phyloP scores from a whole-genome alignment of 2,888 invertebrate genomes.

The Lasioglossum morio region DNA sequence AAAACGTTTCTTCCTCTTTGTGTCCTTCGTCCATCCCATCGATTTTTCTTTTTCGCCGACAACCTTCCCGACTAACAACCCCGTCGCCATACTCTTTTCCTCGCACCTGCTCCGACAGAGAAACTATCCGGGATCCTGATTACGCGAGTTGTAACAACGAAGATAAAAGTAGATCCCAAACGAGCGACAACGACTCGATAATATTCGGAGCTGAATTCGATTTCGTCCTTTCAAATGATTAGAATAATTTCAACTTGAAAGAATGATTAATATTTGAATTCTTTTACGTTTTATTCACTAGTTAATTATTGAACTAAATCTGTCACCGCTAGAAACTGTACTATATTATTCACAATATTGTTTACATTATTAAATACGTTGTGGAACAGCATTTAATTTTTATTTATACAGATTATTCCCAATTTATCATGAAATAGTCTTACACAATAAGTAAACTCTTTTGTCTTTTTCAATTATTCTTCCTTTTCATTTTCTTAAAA shows the following conservation, averaged over 20 bases:
- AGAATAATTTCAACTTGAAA: background rate
- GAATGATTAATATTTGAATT: background rate
- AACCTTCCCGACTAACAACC: constrained; percentile 13
- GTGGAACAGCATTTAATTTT: too few relatives aligned
- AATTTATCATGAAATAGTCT: too few relatives aligned
- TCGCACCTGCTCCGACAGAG: constrained; percentile 53
- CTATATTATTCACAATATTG: too few relatives aligned
- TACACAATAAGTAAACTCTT: too few relatives aligned
- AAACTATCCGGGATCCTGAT: constrained; percentile 53
- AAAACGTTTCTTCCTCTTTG: constrained; percentile 6
- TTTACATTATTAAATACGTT: too few relatives aligned
- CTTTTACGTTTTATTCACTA: too few relatives aligned
- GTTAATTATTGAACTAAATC: too few relatives aligned
- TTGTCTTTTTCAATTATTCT: too few relatives aligned
- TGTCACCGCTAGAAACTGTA: too few relatives aligned
- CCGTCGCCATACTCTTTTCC: constrained; percentile 18
- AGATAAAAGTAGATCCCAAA: constrained; percentile 46
- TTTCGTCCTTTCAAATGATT: constrained; percentile 32
- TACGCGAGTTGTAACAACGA: constrained; percentile 45
- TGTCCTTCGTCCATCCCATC: constrained; percentile 13
- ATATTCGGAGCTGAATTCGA: constrained; percentile 63
- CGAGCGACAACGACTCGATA: constrained; percentile 64
- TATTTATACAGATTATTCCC: too few relatives aligned
- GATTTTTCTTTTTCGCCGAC: constrained; percentile 17
- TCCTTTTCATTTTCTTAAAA: too few relatives aligned